These are phyloP conservation scores for Rhinopomastus cyanomelas DNA, from an alignment of 2,113 vertebrate species.

Conservation along the genomic window DNA sequence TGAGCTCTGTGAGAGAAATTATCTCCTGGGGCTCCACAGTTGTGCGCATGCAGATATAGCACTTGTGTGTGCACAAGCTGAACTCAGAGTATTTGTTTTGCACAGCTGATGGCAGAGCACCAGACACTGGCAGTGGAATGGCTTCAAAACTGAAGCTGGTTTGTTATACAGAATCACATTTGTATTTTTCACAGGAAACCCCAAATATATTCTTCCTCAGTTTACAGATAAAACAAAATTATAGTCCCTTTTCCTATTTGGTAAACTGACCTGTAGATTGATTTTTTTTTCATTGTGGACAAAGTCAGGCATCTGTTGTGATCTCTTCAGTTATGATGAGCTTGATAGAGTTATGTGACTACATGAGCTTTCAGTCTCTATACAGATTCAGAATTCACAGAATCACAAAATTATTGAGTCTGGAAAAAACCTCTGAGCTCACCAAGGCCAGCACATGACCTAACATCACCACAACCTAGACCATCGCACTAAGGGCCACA, in stretches of 20 bases:
- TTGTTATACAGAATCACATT: not conserved
- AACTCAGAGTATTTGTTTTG: not conserved
- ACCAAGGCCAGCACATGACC: no score
- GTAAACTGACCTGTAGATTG: not conserved
- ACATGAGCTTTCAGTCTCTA: no score
- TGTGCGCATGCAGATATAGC: not conserved
- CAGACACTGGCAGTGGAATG: not conserved
- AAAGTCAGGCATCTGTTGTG: not conserved
- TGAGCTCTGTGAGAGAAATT: not conserved
- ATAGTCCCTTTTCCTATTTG: not conserved
- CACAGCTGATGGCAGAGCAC: not conserved
- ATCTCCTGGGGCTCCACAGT: not conserved
- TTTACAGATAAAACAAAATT: not conserved
- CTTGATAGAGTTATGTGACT: not conserved
- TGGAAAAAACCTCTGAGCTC: no score
- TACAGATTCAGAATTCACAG: no score
- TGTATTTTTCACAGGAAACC: fast-evolving
- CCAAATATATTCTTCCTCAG: not conserved
- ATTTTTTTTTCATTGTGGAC: not conserved
- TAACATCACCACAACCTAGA: no score
- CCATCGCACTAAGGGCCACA: no score
- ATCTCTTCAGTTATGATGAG: not conserved
- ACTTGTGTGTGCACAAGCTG: no score
- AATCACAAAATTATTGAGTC: no score
- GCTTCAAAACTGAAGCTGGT: not conserved